These are phyloP conservation scores for Hirtodrosophila cameraria DNA, from an alignment of 2,888 invertebrate species.

Conservation along the genomic window DNA sequence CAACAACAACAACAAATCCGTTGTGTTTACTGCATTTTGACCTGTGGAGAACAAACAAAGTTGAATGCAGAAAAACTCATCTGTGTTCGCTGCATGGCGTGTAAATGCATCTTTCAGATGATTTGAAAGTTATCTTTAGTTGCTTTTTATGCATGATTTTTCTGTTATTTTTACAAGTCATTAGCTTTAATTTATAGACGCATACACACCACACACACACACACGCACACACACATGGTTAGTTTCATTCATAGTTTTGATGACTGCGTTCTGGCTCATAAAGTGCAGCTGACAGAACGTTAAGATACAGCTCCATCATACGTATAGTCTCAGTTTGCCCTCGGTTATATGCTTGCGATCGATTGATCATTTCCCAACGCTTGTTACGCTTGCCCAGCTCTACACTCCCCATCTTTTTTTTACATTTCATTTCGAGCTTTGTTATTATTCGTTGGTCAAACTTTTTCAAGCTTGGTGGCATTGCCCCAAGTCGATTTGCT, in stretches of 20 bases:
- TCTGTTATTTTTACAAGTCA: constrained; percentile 74
- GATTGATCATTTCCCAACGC: constrained; percentile 47
- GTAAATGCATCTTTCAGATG: constrained; percentile 39
- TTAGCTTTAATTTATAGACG: constrained; percentile 77
- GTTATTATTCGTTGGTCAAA: constrained; percentile 31
- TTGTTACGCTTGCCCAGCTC: constrained; percentile 27
- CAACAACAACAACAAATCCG: constrained; percentile 45
- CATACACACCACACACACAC: constrained; percentile 26
- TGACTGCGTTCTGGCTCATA: constrained; percentile 56
- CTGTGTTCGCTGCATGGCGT: constrained; percentile 34
- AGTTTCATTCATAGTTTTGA: constrained; percentile 64
- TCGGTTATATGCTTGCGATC: constrained; percentile 25
- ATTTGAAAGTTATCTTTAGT: constrained; percentile 38
- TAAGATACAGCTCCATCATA: constrained; percentile 11
- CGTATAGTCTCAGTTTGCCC: constrained; percentile 17
- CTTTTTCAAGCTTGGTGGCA: constrained; percentile 42
- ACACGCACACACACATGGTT: constrained; percentile 34
- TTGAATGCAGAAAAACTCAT: constrained; percentile 40
- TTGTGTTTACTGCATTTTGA: constrained; percentile 73
- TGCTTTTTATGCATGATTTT: constrained; percentile 28
- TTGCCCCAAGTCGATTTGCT: constrained; percentile 31
- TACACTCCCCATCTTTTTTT: constrained; percentile 15
- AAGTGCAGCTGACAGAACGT: constrained; percentile 46
- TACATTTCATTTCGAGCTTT: constrained; percentile 12
- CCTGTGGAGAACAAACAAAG: constrained; percentile 40